Evolutionary conservation across 2,888 invertebrate genomes (phyloP).

Genomic region (Drosophila greeni): DNA sequence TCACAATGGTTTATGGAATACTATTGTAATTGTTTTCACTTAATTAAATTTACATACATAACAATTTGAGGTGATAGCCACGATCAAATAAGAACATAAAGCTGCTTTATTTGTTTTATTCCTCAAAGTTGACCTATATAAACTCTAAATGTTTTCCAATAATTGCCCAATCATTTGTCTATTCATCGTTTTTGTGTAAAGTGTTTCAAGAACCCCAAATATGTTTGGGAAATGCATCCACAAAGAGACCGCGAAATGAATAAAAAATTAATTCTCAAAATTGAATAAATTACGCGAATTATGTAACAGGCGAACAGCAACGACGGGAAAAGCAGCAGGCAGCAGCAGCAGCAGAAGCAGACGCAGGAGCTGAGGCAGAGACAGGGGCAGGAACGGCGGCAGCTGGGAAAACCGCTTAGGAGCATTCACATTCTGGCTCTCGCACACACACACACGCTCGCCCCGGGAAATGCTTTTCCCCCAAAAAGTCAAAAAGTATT

Average conservation of each 20-base stretch:
- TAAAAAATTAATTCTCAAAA: constrained; percentile 74
- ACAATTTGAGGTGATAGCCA: background rate
- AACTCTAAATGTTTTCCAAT: background rate
- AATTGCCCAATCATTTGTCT: background rate
- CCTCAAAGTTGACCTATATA: background rate
- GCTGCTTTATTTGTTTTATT: background rate
- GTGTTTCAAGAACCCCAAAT: background rate
- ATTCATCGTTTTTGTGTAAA: no score
- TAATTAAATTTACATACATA: background rate
- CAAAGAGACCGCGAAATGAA: constrained; percentile 15
- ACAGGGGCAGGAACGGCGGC: constrained; percentile 18
- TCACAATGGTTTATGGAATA: background rate
- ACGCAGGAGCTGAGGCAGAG: constrained; percentile 17
- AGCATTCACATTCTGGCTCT: constrained; percentile 42
- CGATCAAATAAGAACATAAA: background rate
- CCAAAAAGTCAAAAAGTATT: constrained; percentile 72
- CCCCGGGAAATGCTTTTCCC: constrained; percentile 68
- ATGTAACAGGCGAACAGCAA: constrained; percentile 73
- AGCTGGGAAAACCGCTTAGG: constrained; percentile 67
- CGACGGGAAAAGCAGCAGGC: constrained; percentile 22
- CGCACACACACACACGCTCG: constrained; percentile 16
- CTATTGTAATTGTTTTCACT: background rate
- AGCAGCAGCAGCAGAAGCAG: constrained; percentile 23
- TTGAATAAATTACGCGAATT: constrained; percentile 78
- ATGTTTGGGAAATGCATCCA: constrained; percentile 1